Evolutionary conservation across 2,888 invertebrate species (phyloP).

Genomic region (Biston betularia): DNA sequence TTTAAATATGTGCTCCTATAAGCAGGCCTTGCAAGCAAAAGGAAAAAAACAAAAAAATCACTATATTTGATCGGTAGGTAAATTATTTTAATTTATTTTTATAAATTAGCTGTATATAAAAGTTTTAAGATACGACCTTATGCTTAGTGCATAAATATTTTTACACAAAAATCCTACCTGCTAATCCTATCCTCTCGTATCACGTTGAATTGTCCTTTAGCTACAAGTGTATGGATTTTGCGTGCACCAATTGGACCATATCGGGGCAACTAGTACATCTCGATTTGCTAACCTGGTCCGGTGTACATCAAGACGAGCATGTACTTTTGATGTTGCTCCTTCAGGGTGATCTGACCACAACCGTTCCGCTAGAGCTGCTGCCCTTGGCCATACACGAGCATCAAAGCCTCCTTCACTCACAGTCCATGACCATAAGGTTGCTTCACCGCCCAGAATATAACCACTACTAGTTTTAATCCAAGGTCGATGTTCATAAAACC

Average conservation of each 20-base stretch:
- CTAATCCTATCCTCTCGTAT: background rate
- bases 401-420: constrained; percentile 89
- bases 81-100: background rate
- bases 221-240: constrained; percentile 89
- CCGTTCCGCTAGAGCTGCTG: constrained; percentile 92
- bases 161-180: background rate
- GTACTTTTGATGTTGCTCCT: constrained; percentile 82
- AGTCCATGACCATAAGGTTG: constrained; percentile 93
- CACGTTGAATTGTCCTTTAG: background rate
- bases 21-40: too few relatives aligned
- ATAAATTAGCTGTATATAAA: background rate
- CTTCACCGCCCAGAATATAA: constrained; percentile 90
- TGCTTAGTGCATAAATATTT: constrained; percentile 3
- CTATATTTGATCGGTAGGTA: background rate
- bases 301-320: constrained; percentile 88
- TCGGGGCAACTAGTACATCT: constrained; percentile 87
- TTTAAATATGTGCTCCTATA: background rate
- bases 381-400: constrained; percentile 92
- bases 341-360: constrained; percentile 88
- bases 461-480: constrained; percentile 76
- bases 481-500: constrained; percentile 92
- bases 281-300: constrained; percentile 86
- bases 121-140: background rate
- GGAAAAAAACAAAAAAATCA: background rate
- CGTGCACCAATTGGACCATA: constrained; percentile 91